Conservation (phyloP, 2,797 vertebrate species). For the Neostethus bicornis region DNA sequence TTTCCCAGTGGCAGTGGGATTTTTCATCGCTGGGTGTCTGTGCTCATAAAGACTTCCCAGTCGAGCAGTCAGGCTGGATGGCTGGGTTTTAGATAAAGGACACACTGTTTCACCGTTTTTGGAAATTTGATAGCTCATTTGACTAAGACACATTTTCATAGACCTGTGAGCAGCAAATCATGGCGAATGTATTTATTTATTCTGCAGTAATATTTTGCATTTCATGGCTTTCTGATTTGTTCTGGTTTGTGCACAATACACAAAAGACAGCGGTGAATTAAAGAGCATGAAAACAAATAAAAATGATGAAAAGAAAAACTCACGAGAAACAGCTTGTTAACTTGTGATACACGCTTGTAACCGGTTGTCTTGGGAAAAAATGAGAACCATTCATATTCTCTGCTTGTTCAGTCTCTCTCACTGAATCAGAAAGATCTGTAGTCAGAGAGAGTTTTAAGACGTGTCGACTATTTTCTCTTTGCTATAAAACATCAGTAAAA, state of each 20-base stretch:
- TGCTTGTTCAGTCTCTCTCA: slow-evolving; percentile 11
- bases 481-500: slow-evolving; percentile 23
- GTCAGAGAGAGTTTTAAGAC: slow-evolving; percentile 12
- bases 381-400: slow-evolving; percentile 29
- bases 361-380: slow-evolving; percentile 24
- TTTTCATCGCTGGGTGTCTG: slow-evolving; percentile 44
- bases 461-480: not conserved
- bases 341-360: slow-evolving; percentile 23
- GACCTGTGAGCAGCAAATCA: slow-evolving; percentile 49
- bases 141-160: slow-evolving; percentile 55
- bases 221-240: slow-evolving; percentile 39
- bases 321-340: slow-evolving; percentile 32
- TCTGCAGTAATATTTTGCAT: slow-evolving; percentile 31
- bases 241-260: slow-evolving; percentile 29
- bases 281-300: slow-evolving; percentile 30
- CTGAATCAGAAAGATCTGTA: slow-evolving; percentile 14
- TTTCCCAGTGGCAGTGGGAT: slow-evolving; percentile 32
- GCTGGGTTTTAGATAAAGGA: slow-evolving; percentile 62
- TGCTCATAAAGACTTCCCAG: slow-evolving; percentile 56
- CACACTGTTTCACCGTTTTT: slow-evolving; percentile 62
- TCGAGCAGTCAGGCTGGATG: slow-evolving; percentile 47
- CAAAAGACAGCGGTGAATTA: slow-evolving; percentile 22
- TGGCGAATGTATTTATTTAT: slow-evolving; percentile 43
- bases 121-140: slow-evolving; percentile 59
- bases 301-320: slow-evolving; percentile 15